Base-by-base conservation (phyloP, 1,140 invertebrate species). In the Paracyclopina nana region DNA sequence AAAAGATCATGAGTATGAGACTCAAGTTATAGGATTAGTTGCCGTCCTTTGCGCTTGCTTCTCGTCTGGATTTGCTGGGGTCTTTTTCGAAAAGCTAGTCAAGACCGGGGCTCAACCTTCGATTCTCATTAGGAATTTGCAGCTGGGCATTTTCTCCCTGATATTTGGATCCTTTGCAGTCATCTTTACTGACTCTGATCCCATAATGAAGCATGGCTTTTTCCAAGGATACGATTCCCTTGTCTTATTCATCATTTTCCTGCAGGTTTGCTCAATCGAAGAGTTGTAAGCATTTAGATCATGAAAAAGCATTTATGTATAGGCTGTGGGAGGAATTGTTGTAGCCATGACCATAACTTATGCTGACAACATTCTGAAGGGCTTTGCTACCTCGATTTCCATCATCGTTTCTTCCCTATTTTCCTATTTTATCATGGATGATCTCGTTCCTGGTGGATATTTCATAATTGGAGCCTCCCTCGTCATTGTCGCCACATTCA, bases 31-130 rank as follows among this genome's bases (percentile, higher is more conserved):
- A n/a, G n/a, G n/a, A n/a, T 58, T 78, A 14, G 34, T 67, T 9
- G 66, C 71, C n/a, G 71, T 77, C 14, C 46, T 76, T 2, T 57
- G 65, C 18, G 71, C 74, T 5, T 76, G 72, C 55, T 60, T 75
- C 46, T 72, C 69, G 38, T 72, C 69, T 55, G 76, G 76, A 12
- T 78, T 77, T 61, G 70, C 75, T 48, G 76, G 75, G 1, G 74
- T 78, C 16, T 77, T 74, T 59, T 75, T 77, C 63, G 75, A 77
- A 59, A 76, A 76, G 58, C 65, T 78, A 18, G 58, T 78, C 0
- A 78, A 77, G 60, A 60, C 63, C 28, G 54, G 31, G 57, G 58
- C 22, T 41, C 27, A 62, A 59, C 51, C 70, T 60, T 70, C 70
- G 6, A 55, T 77, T 3, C 73, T 75, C 69, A 64, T 74, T 31